Percentiles rank a stretch among this genome's conserved stretches.
phyloP scores from a whole-genome alignment of 2,888 invertebrate genomes.

The Apoda limacodes region DNA sequence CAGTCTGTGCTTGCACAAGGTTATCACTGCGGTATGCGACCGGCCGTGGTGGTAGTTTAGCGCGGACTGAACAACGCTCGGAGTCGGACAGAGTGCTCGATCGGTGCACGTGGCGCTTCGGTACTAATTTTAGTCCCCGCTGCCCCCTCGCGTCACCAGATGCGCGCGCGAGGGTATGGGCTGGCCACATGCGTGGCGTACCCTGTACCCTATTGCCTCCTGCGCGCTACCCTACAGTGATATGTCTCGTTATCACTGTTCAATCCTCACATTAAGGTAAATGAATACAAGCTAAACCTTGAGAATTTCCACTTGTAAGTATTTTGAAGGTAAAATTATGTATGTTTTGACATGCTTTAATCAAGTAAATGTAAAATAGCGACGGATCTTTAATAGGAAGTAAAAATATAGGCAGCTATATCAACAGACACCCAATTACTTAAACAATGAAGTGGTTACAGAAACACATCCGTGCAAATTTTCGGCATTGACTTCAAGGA shows the following conservation, averaged over 20 bases:
- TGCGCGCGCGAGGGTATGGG: conserved; percentile 36
- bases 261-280: too few relatives aligned
- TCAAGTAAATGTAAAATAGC: too few relatives aligned
- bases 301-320: too few relatives aligned
- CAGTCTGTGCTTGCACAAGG: conserved; percentile 38
- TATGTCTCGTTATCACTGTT: conserved; percentile 59
- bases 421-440: too few relatives aligned
- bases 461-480: too few relatives aligned
- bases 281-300: too few relatives aligned
- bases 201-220: conserved; percentile 50
- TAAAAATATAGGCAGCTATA: too few relatives aligned
- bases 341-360: too few relatives aligned
- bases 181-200: conserved; percentile 60
- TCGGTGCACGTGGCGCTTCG: conserved; percentile 65
- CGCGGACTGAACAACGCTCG: conserved; percentile 57
- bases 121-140: conserved; percentile 71
- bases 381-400: too few relatives aligned
- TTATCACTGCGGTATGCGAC: conserved; percentile 31
- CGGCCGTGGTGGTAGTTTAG: conserved; percentile 46
- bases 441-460: too few relatives aligned
- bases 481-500: too few relatives aligned
- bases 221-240: conserved; percentile 54
- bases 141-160: conserved; percentile 49
- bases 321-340: too few relatives aligned
- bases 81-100: conserved; percentile 24